Base-by-base conservation (phyloP, 2,113 vertebrate species). In the Recurvirostra avosetta region DNA sequence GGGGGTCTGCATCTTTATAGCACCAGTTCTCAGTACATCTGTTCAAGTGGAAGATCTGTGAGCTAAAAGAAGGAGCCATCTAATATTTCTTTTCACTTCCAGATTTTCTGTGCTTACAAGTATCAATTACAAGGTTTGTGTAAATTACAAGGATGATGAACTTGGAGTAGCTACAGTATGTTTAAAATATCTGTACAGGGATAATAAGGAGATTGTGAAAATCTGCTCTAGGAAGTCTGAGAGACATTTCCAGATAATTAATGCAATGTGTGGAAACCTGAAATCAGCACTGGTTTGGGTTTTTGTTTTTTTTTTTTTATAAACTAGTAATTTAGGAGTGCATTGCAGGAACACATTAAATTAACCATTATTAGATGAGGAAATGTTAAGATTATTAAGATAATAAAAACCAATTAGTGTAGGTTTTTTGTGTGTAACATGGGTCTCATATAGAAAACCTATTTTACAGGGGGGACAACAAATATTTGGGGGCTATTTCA, bases 331-430 rank as follows among this genome's bases (percentile, higher is more conserved):
- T 98, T 98, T 98, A 98, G 96, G 96, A 98, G 95, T 97, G 78
- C 95, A 96, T 98, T 98, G 97, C 86, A 96, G 96, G 73, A 98
- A 95, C 97, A 98, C 95, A 97, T 98, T 98, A 98, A 97, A 96
- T 97, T 98, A 98, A 90, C 93, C 88, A 96, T 97, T 98, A 98
- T 98, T 98, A 98, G 96, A 98, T 96, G 98, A 97, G 97, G 97
- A 98, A 98, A 98, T 97, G 92, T 97, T 97, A 98, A 97, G 96
- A 98, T 98, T 98, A 97, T 98, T 98, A 98, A 97, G 96, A 97
- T 97, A 98, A 97, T 98, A 97, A 98, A 98, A 95, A 86, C 58
- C 95, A 98, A 97, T 96, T 94, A 96, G 71, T 55, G 68, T 73
- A 96, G 83, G 20, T 0, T 75, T 97, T 95, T 95, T 97, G 72